Evolutionary conservation across 2,113 vertebrate genomes (phyloP).

Genomic region (Acrocephalus kingi): DNA sequence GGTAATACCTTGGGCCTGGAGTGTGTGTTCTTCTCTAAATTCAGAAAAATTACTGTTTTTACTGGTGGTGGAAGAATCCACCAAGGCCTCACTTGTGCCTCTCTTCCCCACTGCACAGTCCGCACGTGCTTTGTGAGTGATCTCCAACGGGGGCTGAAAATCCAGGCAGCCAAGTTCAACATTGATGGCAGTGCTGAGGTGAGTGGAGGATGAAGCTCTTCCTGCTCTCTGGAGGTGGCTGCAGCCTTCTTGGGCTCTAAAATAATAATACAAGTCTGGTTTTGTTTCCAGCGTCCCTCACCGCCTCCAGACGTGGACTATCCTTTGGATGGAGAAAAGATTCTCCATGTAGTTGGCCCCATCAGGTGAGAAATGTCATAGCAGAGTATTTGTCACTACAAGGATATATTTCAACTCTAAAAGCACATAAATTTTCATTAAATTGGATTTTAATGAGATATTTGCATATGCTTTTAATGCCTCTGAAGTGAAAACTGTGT

Average conservation of each 20-base stretch:
- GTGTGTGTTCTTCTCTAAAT: not conserved
- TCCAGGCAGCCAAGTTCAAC: constrained; percentile 96
- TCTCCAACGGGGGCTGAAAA: constrained; percentile 90
- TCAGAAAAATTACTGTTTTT: not conserved
- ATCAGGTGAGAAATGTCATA: constrained; percentile 82
- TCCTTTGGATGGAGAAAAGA: constrained; percentile 94
- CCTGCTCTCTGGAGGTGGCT: not conserved
- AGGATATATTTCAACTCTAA: not conserved
- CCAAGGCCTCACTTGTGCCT: not conserved
- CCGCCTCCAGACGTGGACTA: constrained; percentile 92
- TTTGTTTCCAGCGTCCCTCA: constrained; percentile 81
- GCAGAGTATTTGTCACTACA: not conserved
- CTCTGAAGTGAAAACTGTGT: not conserved
- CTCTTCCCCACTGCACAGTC: constrained; percentile 72
- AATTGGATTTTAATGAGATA: not conserved
- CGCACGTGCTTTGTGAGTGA: constrained; percentile 96
- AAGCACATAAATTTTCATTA: not conserved
- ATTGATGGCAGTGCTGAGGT: constrained; percentile 90
- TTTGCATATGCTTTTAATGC: not conserved
- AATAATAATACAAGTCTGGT: not conserved
- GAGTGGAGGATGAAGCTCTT: not conserved
- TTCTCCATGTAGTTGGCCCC: constrained; percentile 90
- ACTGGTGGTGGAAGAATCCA: not conserved
- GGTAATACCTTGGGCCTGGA: not conserved
- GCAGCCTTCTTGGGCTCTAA: not conserved